Base-by-base conservation (phyloP, 2,113 vertebrate species). In the Vidua macroura region DNA sequence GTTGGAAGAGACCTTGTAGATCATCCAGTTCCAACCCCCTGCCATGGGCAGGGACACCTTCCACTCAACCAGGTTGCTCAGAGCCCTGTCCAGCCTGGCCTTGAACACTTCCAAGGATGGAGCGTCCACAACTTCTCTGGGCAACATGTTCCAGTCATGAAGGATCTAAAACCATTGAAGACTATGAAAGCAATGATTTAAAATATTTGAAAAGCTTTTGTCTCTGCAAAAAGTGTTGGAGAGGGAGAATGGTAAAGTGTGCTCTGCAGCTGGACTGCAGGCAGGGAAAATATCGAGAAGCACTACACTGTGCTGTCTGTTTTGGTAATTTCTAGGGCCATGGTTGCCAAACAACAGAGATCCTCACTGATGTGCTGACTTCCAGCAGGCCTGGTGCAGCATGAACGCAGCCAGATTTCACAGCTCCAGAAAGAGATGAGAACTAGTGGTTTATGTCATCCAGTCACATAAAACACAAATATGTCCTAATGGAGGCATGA, bases 401-500 rank as follows among this genome's bases (percentile, higher is more conserved):
- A n/a, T 7, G 56, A 88, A 16, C 22, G 0, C 4, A 3, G 90
- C 59, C 92, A 95, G 83, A 52, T 94, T 92, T 90, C 91, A 83
- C 92, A 92, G 91, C 83, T 75, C 91, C 88, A 90, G 68, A 76
- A 86, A 18, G 79, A 48, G 39, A 83, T 43, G 68, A 83, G 73
- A 93, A 83, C 14, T 55, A 48, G 68, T 86, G 83, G 30, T 92
- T 74, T 62, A 67, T 92, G 68, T 83, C 68, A 88, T 58, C 52
- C 53, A 75, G 86, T 43, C 86, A 86, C 37, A 90, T 46, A 93
- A 88, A 78, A 78, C 68, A 84, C 41, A 95, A 88, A 93, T 90
- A 77, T 16, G 83, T 59, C 89, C 84, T 92, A 83, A 62, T 53
- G 39, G 78, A 87, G 75, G 67, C 49, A 91, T 72, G 48, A 68